Base-by-base conservation (phyloP, 92 coral and sea anemone species). In the Galaxea fascicularis region DNA sequence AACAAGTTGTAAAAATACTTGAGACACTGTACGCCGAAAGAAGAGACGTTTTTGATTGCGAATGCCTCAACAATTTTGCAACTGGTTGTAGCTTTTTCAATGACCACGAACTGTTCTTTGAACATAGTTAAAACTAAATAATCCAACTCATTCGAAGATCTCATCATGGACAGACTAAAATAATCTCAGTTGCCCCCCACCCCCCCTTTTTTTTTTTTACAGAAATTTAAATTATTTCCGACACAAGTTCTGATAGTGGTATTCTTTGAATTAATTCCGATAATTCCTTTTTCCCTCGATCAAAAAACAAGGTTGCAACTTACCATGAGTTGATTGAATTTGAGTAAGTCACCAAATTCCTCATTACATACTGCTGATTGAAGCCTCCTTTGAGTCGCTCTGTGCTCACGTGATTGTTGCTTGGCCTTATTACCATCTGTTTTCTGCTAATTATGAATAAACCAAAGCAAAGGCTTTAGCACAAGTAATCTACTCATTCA, bases 271-370 rank as follows among this genome's bases (percentile, higher is more conserved):
- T 20, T 21, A 24, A 22, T 20, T 21, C 14, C 4, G 15, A 9
- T 21, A 20, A 59, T 59, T 59, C 22, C 27, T 16, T 17, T 0
- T 59, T 25, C 22, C 66, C 11, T 22, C 21, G 66, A 60, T 60
- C 66, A 21, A 11, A 21, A 60, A 29, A 0, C 9, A 60, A 60
- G n/a, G n/a, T n/a, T n/a, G n/a, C n/a, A 16, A 12, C 90, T 86
- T 75, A 96, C 99, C 99, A 90, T 93, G 47, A 96, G 99, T 62
- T 96, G 95, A 92, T 96, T 97, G 85, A 97, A 97, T 85, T 97
- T 95, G 46, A 97, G 94, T 62, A 97, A 90, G 86, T 97, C 98
- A 12, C 98, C 99, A 66, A 94, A 95, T 73, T 97, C 98, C 81
- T 95, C 99, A 22, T 93, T 86, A 67, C 91, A 92, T 64, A 95